Percentiles rank a stretch among this genome's conserved stretches.
Evolutionary conservation across 2,113 vertebrate genomes (phyloP).

Genomic region (Clarias gariepinus): DNA sequence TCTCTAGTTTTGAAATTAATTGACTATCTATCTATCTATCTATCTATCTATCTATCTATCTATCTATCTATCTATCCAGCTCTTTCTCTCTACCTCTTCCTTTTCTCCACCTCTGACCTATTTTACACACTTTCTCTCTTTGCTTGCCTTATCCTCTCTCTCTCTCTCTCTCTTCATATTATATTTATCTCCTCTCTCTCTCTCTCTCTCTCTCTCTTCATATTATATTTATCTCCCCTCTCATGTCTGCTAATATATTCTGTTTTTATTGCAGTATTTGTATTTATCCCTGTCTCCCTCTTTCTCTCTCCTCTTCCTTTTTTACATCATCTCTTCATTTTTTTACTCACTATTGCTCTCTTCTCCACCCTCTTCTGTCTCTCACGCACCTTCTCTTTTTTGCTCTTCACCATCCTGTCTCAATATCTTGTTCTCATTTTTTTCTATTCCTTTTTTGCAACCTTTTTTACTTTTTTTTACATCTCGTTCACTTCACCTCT

Average conservation of each 20-base stretch:
- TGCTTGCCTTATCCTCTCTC: background rate
- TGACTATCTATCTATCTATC: background rate
- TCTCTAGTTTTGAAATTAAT: background rate
- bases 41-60: constrained; percentile 4
- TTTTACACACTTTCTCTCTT: background rate
- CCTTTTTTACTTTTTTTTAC: background rate
- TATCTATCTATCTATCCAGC: background rate
- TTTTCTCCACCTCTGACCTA: background rate
- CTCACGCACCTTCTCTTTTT: background rate
- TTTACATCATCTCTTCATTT: background rate
- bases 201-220: constrained; percentile 17
- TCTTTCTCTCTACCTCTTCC: background rate
- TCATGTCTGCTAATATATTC: background rate
- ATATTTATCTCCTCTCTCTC: no score
- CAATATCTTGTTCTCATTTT: background rate
- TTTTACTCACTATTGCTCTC: background rate
- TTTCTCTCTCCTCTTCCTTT: background rate
- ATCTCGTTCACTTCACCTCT: background rate
- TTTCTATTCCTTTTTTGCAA: background rate
- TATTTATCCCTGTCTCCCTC: background rate
- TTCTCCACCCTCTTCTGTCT: background rate
- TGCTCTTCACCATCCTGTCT: background rate
- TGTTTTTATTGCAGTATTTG: background rate
- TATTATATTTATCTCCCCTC: constrained; percentile 50
- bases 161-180: background rate